Percentiles rank a stretch among this genome's conserved stretches.
Conservation (phyloP, 2,797 vertebrate genomes). For the Crenichthys baileyi region DNA sequence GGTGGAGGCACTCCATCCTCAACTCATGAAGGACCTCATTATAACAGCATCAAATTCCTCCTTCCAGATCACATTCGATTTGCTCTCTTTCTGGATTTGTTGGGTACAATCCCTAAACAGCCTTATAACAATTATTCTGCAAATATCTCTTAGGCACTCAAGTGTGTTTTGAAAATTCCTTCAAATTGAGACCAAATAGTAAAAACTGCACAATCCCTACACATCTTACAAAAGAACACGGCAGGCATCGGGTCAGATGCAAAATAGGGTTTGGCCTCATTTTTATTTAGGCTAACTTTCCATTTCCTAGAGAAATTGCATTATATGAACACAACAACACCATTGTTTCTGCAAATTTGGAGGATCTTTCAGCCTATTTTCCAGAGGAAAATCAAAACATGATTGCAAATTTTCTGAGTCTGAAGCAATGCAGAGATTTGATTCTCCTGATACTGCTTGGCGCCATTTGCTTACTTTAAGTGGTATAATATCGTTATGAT, state of each 20-base stretch:
- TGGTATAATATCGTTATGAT: constrained; percentile 75
- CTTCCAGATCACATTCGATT: constrained; percentile 47
- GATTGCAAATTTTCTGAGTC: constrained; percentile 31
- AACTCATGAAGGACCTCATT: constrained; percentile 62
- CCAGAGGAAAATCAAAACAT: constrained; percentile 51
- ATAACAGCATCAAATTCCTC: constrained; percentile 65
- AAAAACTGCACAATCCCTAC: not conserved
- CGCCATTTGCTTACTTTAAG: constrained; percentile 59
- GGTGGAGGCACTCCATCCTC: constrained; percentile 63
- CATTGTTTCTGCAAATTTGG: constrained; percentile 64
- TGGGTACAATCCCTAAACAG: constrained; percentile 28
- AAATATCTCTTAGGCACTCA: not conserved
- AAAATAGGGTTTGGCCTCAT: constrained; percentile 57
- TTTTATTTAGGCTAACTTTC: constrained; percentile 62
- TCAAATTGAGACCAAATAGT: constrained; percentile 19
- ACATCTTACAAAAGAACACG: constrained; percentile 5
- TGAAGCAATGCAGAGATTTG: constrained; percentile 55
- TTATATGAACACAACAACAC: constrained; percentile 62
- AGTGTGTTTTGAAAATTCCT: constrained; percentile 6
- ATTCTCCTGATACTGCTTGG: constrained; percentile 75
- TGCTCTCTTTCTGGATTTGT: constrained; percentile 48
- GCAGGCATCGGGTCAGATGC: constrained; percentile 32
- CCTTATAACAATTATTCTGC: constrained; percentile 14
- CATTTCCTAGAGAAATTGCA: constrained; percentile 59
- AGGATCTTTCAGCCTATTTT: constrained; percentile 50